A percentile compares a stretch with the other conserved stretches of the same genome.
Conservation (phyloP, 2,113 vertebrate species). For the Prunella fulvescens region DNA sequence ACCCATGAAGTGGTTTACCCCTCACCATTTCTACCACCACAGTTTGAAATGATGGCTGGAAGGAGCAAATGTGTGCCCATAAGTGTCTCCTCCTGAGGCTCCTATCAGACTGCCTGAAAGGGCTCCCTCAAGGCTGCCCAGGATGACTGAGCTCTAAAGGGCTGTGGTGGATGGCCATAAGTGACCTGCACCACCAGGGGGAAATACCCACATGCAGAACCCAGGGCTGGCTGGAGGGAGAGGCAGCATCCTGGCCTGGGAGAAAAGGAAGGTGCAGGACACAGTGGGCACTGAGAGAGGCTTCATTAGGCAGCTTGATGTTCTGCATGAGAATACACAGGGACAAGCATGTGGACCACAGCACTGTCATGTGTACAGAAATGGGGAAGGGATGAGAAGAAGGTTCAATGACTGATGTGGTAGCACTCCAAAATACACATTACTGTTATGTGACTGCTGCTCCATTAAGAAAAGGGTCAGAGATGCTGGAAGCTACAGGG, state of each 20-base stretch:
- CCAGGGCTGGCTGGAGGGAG: background rate
- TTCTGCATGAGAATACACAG: background rate
- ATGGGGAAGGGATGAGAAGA: background rate
- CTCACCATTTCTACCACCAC: background rate
- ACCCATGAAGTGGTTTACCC: background rate
- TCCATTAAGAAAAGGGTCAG: background rate
- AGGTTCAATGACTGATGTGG: background rate
- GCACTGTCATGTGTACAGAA: background rate
- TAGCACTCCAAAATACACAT: background rate
- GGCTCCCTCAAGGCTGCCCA: background rate
- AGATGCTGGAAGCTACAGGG: background rate
- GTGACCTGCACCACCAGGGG: background rate
- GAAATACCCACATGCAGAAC: background rate
- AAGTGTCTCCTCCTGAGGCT: background rate
- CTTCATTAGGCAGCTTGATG: background rate
- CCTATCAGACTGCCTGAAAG: background rate
- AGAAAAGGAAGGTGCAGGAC: background rate
- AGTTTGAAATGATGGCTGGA: background rate
- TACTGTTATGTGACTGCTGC: background rate
- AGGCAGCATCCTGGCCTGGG: background rate
- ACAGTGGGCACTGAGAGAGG: background rate
- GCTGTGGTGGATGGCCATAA: background rate
- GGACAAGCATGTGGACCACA: rapidly evolving
- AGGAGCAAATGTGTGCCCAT: background rate
- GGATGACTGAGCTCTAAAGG: background rate